Base-by-base conservation (phyloP, 2,888 invertebrate genomes). In the Branchipolynoe longqiensis region DNA sequence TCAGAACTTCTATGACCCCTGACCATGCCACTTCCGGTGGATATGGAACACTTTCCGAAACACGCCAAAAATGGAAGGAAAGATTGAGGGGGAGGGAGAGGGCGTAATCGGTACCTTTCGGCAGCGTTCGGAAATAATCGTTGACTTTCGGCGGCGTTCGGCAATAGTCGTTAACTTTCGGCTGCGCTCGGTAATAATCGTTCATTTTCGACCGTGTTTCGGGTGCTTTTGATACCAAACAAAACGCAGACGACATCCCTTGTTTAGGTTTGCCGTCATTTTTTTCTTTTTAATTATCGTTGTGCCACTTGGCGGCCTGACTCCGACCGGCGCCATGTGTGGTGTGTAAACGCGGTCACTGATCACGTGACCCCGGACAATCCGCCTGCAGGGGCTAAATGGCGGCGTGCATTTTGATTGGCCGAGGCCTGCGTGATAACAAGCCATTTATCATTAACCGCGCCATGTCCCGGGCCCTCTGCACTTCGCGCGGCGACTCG, bases 271-370 rank as follows among this genome's bases (percentile, higher is more conserved):
- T n/a, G n/a, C n/a, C n/a, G n/a, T n/a, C n/a, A n/a, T n/a, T n/a
- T n/a, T n/a, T n/a, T n/a, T n/a, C n/a, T n/a, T n/a, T n/a, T n/a
- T n/a, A n/a, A n/a, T n/a, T n/a, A n/a, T n/a, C n/a, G 69, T 69
- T 69, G 12, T 38, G 14, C n/a, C n/a, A n/a, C n/a, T n/a, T n/a
- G n/a, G n/a, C n/a, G n/a, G n/a, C n/a, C n/a, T n/a, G n/a, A n/a
- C n/a, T n/a, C n/a, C n/a, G n/a, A n/a, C n/a, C n/a, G n/a, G n/a
- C 78, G 48, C 78, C 78, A 78, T 78, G 41, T 78, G 78, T 48
- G 48, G 31, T 31, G 48, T 25, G 54, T 78, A 41, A 78, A 78
- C 78, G 25, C 8, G 62, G 8, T 8, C 25, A 78, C 28, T 4
- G 78, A 33, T 54, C 78, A 78, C 78, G 78, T 78, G 78, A 78